A percentile compares a stretch with the other conserved stretches of the same genome.
Evolutionary conservation across 2,113 vertebrate genomes (phyloP).

Genomic region (Toxotes chatareus): DNA sequence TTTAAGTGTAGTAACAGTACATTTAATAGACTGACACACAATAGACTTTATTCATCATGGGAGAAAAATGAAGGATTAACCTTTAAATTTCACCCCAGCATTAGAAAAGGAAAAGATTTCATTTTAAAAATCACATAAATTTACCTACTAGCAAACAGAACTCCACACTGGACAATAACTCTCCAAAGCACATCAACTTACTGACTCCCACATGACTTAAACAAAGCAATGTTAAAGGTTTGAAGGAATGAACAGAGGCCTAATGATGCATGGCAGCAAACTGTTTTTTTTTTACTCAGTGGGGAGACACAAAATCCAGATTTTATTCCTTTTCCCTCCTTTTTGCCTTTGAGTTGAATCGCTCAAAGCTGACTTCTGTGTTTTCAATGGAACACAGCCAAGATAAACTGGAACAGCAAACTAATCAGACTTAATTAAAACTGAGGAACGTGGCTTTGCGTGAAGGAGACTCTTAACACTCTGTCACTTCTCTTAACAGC

Average conservation of each 20-base stretch:
- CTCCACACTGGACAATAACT: not conserved
- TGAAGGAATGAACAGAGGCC: not conserved
- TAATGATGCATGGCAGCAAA: conserved; percentile 1
- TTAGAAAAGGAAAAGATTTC: not conserved
- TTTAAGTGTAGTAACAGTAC: not conserved
- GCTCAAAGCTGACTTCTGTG: no score
- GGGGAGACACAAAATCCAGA: no score
- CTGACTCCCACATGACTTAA: not conserved
- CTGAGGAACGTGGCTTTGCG: not conserved
- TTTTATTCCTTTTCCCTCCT: no score
- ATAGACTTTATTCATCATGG: not conserved
- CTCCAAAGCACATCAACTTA: conserved; percentile 3
- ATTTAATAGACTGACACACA: conserved; percentile 10
- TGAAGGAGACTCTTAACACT: not conserved
- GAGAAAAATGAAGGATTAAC: not conserved
- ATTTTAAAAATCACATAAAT: not conserved
- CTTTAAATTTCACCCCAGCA: not conserved
- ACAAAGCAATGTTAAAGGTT: not conserved
- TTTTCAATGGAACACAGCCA: no score
- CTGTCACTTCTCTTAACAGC: not conserved
- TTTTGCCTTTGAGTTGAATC: no score
- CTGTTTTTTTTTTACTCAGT: not conserved
- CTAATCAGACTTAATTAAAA: not conserved
- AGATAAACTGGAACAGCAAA: not conserved
- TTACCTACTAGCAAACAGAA: not conserved